phyloP scores from a whole-genome alignment of 2,797 vertebrate species.

The Thunnus albacares region DNA sequence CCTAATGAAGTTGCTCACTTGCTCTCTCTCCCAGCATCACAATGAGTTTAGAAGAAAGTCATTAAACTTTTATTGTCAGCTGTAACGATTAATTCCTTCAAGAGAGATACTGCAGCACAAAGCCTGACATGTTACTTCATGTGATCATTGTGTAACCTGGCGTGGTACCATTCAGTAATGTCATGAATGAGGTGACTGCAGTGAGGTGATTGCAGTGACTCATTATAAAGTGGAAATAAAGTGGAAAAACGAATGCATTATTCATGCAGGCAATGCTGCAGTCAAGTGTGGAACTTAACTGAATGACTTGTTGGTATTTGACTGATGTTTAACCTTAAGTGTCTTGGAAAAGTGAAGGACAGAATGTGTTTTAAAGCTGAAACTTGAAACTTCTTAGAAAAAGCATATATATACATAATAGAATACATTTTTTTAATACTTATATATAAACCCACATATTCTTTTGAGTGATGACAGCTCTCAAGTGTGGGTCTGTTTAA shows the following conservation, averaged over 20 bases:
- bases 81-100: not conserved
- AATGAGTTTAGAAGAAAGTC: conserved; percentile 36
- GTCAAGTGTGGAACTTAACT: conserved; percentile 17
- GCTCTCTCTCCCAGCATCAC: not conserved
- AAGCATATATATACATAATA: not conserved
- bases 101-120: not conserved
- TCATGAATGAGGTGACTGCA: not conserved
- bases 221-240: conserved; percentile 1
- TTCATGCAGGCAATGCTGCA: not conserved
- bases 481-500: not conserved
- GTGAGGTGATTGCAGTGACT: not conserved
- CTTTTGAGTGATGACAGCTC: not conserved
- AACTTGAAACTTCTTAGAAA: not conserved
- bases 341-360: not conserved
- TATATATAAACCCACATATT: not conserved
- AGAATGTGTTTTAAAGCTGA: not conserved
- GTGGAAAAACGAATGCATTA: not conserved
- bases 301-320: conserved; percentile 2
- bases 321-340: not conserved
- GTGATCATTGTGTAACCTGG: conserved; percentile 13
- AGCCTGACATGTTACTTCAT: not conserved
- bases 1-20: conserved; percentile 28
- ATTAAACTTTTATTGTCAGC: conserved; percentile 39
- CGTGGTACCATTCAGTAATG: not conserved
- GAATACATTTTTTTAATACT: not conserved